phyloP scores from a whole-genome alignment of 2,888 invertebrate species.

The Ellobium chinense region DNA sequence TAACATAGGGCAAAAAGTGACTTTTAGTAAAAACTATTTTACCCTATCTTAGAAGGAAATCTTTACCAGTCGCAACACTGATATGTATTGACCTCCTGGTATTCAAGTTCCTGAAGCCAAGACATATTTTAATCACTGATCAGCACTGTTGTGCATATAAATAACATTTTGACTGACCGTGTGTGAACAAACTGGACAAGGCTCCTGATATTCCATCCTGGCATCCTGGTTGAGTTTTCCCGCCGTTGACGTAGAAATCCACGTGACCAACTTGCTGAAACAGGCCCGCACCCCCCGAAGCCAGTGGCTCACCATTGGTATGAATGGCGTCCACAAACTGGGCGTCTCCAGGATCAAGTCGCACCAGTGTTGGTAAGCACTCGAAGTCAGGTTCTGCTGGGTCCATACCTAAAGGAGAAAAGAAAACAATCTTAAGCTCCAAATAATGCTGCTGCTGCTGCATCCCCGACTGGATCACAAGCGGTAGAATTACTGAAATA shows the following conservation, averaged over 20 bases:
- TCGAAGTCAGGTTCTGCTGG: conserved; percentile 71
- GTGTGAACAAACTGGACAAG: conserved; percentile 14
- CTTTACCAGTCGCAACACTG: too few species aligned
- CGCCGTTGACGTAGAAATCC: conserved; percentile 79
- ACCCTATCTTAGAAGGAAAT: too few species aligned
- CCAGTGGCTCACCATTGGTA: conserved; percentile 67
- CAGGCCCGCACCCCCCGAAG: conserved; percentile 82
- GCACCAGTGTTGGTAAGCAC: conserved; percentile 51
- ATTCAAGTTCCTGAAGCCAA: too few species aligned
- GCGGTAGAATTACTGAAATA: too few species aligned
- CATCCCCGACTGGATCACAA: too few species aligned
- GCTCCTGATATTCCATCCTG: conserved; percentile 42
- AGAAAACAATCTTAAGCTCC: too few species aligned
- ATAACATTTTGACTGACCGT: background rate
- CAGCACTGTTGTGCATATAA: too few species aligned
- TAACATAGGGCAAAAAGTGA: too few species aligned
- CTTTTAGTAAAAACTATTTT: too few species aligned
- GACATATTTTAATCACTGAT: too few species aligned
- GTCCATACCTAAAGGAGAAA: conserved; percentile 63
- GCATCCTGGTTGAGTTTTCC: conserved; percentile 90
- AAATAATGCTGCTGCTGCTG: too few species aligned
- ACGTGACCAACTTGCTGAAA: conserved; percentile 89
- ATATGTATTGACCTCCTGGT: too few species aligned
- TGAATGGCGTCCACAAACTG: conserved; percentile 73
- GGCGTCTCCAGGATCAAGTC: conserved; percentile 71